These are phyloP conservation scores for Ceratotherium simum DNA, from an alignment of 2,113 vertebrate species.

Conservation along the genomic window DNA sequence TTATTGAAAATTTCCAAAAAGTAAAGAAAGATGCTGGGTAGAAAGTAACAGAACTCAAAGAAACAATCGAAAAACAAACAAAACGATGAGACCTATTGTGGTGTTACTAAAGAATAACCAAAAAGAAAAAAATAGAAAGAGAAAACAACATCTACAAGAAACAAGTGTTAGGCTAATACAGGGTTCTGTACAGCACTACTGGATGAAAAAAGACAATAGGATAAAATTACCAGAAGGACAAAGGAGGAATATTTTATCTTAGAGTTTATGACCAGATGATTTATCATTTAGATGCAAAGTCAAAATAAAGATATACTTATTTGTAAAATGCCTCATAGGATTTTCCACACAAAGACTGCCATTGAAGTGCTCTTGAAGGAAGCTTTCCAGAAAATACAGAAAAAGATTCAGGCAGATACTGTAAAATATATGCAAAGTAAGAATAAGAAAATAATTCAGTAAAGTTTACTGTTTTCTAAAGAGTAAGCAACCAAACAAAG, in stretches of 20 bases:
- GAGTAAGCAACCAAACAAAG: neutral
- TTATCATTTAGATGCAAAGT: neutral
- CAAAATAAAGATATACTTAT: neutral
- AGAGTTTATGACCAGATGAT: neutral
- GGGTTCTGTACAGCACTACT: neutral
- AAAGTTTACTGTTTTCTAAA: neutral
- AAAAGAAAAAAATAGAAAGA: too few relatives aligned
- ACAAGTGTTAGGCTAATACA: neutral
- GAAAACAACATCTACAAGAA: neutral
- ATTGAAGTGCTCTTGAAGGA: neutral
- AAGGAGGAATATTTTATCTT: neutral
- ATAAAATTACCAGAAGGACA: neutral
- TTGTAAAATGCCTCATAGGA: neutral
- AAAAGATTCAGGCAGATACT: neutral
- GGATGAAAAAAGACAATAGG: neutral
- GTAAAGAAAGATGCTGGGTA: neutral
- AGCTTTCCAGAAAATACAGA: neutral
- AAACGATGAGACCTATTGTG: neutral
- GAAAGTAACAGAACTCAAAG: neutral
- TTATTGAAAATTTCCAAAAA: neutral
- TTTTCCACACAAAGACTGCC: neutral
- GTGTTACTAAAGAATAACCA: neutral
- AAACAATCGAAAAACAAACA: neutral
- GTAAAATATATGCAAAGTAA: neutral
- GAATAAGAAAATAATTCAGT: neutral